A percentile compares a stretch with the other conserved stretches of the same genome.
These are phyloP conservation scores for Caenorhabditis latens DNA, from an alignment of 1,140 invertebrate species.

Conservation along the genomic window DNA sequence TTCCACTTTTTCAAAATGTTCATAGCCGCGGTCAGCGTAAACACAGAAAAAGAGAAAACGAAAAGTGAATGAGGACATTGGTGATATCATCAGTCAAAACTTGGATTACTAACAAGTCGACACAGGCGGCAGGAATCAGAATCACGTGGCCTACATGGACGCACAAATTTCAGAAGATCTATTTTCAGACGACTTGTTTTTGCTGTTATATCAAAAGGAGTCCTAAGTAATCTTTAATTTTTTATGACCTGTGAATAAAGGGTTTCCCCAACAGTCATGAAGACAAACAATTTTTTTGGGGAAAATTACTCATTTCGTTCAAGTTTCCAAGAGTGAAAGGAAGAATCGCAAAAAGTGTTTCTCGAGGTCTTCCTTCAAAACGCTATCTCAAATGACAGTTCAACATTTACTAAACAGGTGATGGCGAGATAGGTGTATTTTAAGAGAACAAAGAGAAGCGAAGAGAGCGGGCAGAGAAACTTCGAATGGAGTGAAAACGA, in stretches of 20 bases:
- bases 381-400: not conserved
- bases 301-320: no score
- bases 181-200: conserved; percentile 23
- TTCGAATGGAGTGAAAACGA: not conserved
- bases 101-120: not conserved
- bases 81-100: not conserved
- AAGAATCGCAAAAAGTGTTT: no score
- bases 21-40: not conserved
- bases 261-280: no score
- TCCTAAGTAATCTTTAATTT: not conserved
- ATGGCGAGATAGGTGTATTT: not conserved
- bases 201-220: not conserved
- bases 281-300: no score
- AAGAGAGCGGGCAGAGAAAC: conserved; percentile 5
- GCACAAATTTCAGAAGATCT: not conserved
- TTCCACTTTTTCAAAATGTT: conserved; percentile 32
- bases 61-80: not conserved
- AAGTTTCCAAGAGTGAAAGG: no score
- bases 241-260: no score
- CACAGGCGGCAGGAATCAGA: no score
- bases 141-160: not conserved
- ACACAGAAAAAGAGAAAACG: not conserved
- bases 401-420: not conserved
- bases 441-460: not conserved
- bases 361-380: no score